Percentiles rank a stretch among this genome's conserved stretches.
These are phyloP conservation scores for Champsocephalus gunnari DNA, from an alignment of 2,797 vertebrate genomes.

Conservation along the genomic window DNA sequence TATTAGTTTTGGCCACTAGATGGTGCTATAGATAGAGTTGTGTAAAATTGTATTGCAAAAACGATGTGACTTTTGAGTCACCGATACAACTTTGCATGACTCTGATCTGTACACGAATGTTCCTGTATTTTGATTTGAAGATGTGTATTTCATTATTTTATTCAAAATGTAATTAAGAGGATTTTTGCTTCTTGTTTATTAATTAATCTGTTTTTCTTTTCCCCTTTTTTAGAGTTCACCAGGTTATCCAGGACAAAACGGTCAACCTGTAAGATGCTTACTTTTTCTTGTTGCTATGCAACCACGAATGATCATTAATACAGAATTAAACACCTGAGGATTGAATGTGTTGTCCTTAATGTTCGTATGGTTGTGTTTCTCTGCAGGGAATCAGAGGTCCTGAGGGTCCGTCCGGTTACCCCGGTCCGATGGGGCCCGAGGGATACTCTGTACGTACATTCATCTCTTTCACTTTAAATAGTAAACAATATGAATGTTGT, in stretches of 20 bases:
- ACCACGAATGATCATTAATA: neutral
- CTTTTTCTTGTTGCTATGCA: neutral
- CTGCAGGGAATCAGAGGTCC: slow-evolving; percentile 77
- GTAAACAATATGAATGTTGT: too few species aligned
- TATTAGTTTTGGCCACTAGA: slow-evolving; percentile 15
- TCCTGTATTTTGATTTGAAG: too few species aligned
- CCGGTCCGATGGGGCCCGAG: slow-evolving; percentile 76
- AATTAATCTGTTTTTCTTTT: neutral
- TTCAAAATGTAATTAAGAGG: neutral
- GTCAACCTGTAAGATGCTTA: slow-evolving; percentile 84
- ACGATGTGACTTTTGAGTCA: too few species aligned
- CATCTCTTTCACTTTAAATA: neutral
- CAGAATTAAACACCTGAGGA: neutral
- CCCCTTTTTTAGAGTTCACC: slow-evolving; percentile 77
- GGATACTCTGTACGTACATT: slow-evolving; percentile 76
- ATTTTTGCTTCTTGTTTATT: neutral
- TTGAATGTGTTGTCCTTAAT: neutral
- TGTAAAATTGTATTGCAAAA: too few species aligned
- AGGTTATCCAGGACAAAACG: slow-evolving; percentile 85
- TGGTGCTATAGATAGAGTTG: neutral
- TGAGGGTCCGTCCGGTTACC: slow-evolving; percentile 62
- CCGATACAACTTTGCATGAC: neutral
- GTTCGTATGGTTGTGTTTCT: neutral
- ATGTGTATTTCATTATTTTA: too few species aligned
- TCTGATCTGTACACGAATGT: neutral